These are phyloP conservation scores for Rhinophrynus dorsalis DNA, from an alignment of 2,797 vertebrate genomes.

Conservation along the genomic window DNA sequence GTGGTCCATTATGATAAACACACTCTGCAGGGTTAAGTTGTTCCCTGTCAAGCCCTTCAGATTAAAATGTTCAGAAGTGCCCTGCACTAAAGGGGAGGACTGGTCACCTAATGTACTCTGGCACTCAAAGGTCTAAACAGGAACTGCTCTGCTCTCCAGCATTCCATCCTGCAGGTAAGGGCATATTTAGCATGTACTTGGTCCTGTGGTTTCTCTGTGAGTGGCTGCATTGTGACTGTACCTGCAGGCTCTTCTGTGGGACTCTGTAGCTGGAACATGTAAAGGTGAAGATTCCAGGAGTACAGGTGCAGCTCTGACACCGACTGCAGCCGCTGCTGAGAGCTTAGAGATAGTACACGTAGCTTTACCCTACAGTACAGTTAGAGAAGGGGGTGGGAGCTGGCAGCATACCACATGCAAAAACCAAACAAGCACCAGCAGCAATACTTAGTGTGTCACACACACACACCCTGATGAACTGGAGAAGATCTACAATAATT, in stretches of 20 bases:
- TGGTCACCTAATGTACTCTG: no score
- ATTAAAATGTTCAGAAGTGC: no score
- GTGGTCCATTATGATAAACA: no score
- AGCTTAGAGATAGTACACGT: conserved; percentile 63
- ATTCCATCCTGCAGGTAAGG: no score
- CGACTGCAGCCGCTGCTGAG: conserved; percentile 36
- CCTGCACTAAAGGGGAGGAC: no score
- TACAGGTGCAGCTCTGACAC: conserved; percentile 33
- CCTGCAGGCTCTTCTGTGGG: neutral
- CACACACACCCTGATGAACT: no score
- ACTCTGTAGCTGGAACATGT: neutral
- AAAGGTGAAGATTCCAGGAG: neutral
- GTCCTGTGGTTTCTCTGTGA: no score
- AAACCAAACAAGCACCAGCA: conserved; percentile 42
- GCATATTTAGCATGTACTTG: neutral
- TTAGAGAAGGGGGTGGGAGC: conserved; percentile 54
- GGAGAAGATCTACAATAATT: no score
- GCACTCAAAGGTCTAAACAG: no score
- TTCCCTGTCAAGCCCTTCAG: no score
- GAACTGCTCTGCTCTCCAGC: no score
- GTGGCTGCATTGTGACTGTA: neutral
- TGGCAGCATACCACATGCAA: conserved; percentile 51
- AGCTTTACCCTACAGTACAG: conserved; percentile 55
- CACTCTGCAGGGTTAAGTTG: no score
- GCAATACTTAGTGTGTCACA: conserved; percentile 29